Percentiles rank a stretch among this genome's conserved stretches.
Conservation (phyloP, 92 coral and sea anemone genomes). For the Pocillopora meandrina region DNA sequence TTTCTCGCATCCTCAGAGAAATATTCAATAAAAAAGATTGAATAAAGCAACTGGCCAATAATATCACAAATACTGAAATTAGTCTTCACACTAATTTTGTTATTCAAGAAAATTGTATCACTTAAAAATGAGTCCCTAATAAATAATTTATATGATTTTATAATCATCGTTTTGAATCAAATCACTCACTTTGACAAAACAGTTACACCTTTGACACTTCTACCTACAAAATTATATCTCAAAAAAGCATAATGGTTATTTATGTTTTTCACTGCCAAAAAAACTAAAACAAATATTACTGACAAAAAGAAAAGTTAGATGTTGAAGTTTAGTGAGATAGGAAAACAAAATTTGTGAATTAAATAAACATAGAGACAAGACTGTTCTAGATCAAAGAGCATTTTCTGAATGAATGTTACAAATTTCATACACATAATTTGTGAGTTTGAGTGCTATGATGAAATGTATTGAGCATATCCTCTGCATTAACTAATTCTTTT, state of each 20-base stretch:
- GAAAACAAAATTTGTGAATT: too few species aligned
- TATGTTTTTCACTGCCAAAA: background rate
- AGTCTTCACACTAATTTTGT: slow-evolving; percentile 6
- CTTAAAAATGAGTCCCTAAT: slow-evolving; percentile 7
- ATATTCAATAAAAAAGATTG: background rate
- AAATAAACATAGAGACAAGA: too few species aligned
- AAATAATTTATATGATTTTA: background rate
- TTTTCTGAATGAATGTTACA: too few species aligned
- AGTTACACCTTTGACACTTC: background rate
- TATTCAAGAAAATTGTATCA: background rate
- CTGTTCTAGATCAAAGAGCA: too few species aligned
- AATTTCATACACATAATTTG: too few species aligned
- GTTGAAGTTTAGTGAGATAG: too few species aligned
- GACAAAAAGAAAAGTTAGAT: too few species aligned
- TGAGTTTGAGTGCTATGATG: too few species aligned
- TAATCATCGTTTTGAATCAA: background rate
- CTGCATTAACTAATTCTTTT: too few species aligned
- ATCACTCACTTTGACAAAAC: slow-evolving; percentile 1
- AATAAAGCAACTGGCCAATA: background rate
- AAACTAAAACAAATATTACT: background rate
- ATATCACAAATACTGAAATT: background rate
- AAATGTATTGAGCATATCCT: too few species aligned
- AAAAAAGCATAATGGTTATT: background rate
- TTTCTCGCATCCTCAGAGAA: background rate
- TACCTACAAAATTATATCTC: background rate